A percentile compares a stretch with the other conserved stretches of the same genome.
Evolutionary conservation across 2,888 invertebrate species (phyloP).

Genomic region (Ectemnius lituratus): DNA sequence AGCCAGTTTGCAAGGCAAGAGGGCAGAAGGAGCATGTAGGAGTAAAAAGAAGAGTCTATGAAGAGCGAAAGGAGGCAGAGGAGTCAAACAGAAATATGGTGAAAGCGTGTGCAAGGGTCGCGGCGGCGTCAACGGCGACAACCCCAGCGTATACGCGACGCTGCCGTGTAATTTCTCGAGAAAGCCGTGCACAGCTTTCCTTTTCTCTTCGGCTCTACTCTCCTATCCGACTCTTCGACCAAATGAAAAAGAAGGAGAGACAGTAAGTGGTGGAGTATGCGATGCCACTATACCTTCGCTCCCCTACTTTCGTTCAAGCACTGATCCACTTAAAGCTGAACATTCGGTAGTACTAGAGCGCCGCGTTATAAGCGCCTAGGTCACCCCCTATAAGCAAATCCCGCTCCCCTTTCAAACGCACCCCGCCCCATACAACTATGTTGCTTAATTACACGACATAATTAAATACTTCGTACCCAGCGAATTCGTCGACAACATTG

Average conservation of each 20-base stretch:
- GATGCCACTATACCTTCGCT: constrained; percentile 34
- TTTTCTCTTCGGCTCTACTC: constrained; percentile 32
- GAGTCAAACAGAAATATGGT: constrained; percentile 28
- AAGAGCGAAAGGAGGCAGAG: constrained; percentile 23
- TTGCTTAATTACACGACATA: too few species aligned
- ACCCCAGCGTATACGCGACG: constrained; percentile 20
- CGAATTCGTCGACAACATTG: too few species aligned
- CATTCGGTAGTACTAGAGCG: constrained; percentile 32
- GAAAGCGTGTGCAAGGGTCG: constrained; percentile 37
- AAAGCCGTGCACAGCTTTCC: constrained; percentile 50
- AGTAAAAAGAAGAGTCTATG: constrained; percentile 15
- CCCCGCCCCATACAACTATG: too few species aligned
- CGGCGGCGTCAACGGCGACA: constrained; percentile 8
- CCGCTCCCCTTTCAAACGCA: too few species aligned
- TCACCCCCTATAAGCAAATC: too few species aligned
- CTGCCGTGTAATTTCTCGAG: constrained; percentile 59
- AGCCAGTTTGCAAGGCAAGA: background rate
- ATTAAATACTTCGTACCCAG: too few species aligned
- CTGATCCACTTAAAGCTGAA: constrained; percentile 58
- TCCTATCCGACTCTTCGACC: constrained; percentile 12
- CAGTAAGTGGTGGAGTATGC: constrained; percentile 50
- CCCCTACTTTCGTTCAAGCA: constrained; percentile 36
- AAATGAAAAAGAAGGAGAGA: constrained; percentile 30
- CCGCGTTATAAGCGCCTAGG: too few species aligned
- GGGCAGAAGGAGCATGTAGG: constrained; percentile 6